Percentiles rank a stretch among this genome's conserved stretches.
Conservation (phyloP, 1,140 invertebrate genomes). For the Proctacanthus coquilletti region DNA sequence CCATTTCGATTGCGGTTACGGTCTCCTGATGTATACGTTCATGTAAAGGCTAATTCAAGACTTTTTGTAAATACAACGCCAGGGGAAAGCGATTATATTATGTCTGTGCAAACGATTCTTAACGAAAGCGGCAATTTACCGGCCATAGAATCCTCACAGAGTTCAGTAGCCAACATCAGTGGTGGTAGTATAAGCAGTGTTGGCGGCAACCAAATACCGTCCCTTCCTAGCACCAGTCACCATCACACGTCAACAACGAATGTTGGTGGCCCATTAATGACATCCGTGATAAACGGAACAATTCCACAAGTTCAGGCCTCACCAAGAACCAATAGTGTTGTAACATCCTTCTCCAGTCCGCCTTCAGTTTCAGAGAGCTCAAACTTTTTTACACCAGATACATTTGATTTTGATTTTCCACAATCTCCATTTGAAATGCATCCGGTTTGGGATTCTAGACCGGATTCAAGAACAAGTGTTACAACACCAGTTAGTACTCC, state of each 20-base stretch:
- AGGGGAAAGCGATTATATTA: conserved; percentile 69
- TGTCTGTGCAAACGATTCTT: conserved; percentile 76
- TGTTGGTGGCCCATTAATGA: conserved; percentile 47
- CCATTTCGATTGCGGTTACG: conserved; percentile 62
- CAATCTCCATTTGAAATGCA: conserved; percentile 28
- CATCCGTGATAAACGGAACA: conserved; percentile 40
- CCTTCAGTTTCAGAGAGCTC: conserved; percentile 22
- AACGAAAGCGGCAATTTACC: too few species aligned
- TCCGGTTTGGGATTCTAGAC: conserved; percentile 24
- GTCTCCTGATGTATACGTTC: conserved; percentile 56
- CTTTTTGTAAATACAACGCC: conserved; percentile 56
- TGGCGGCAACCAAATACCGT: conserved; percentile 8
- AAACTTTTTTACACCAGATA: conserved; percentile 16
- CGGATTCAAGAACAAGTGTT: conserved; percentile 27
- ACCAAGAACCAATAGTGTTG: conserved; percentile 11
- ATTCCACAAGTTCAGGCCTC: conserved; percentile 8
- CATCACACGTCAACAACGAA: conserved; percentile 15
- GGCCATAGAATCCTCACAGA: conserved; percentile 21
- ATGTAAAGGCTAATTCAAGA: conserved; percentile 78
- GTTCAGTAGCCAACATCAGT: conserved; percentile 10
- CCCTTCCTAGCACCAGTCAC: conserved; percentile 11
- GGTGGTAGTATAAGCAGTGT: conserved; percentile 13
- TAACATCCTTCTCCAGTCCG: conserved; percentile 22
- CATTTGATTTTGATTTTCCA: conserved; percentile 28
- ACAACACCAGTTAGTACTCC: conserved; percentile 27